Base-by-base conservation (phyloP, 2,888 invertebrate species). In the Ornithoptera priamus region DNA sequence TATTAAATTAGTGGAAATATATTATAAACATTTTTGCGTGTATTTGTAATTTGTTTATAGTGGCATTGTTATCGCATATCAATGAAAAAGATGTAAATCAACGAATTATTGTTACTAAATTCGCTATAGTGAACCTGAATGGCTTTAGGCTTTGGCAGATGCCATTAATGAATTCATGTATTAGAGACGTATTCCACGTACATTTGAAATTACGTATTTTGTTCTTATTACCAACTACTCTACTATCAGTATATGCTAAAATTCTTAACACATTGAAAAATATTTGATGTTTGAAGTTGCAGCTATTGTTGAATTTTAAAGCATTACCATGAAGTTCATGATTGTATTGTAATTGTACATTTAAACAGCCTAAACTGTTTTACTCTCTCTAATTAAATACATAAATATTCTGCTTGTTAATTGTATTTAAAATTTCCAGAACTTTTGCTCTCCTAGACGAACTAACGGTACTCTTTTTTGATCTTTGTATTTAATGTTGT, bases 61-160 rank as follows among this genome's bases (percentile, higher is more conserved):
- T 6, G 53, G 2, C 53, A n/a, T 17, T 53, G 17, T 4, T n/a
- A 53, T 17, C 53, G 53, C 10, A 18, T 17, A 53, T 53, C 6
- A 56, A 20, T n/a, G n/a, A 15, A 56, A 20, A 56, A n/a, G 18
- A 56, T 56, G 56, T 10, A 56, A 20, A 56, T 56, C n/a, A 56
- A 56, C 56, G 56, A 56, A 56, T n/a, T 56, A 56, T 56, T 56
- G 56, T 56, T 56, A 56, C 56, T 56, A 56, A n/a, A 56, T 20
- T 20, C 10, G 20, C 5, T 20, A n/a, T 20, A n/a, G 18, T 20
- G n/a, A n/a, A n/a, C 20, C 6, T 2, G 20, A 56, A 56, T 56
- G 56, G n/a, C 15, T 46, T 46, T 46, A 15, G 15, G 4, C 12
- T 12, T 15, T 15, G 15, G 12, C 15, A 46, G 12, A 3, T 30